These are phyloP conservation scores for Strix uralensis DNA, from an alignment of 2,113 vertebrate genomes.

Conservation along the genomic window DNA sequence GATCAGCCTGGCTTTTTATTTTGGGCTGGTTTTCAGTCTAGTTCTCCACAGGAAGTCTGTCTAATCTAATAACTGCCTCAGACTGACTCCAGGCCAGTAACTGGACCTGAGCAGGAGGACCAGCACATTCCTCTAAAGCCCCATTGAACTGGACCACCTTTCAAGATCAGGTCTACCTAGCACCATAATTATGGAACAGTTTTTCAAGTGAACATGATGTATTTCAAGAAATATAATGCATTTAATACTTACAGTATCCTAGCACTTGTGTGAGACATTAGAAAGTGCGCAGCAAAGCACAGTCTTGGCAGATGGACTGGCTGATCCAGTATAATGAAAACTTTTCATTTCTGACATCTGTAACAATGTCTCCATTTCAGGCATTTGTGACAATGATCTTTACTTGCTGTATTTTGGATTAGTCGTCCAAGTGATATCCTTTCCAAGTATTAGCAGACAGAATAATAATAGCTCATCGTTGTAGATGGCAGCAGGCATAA, in stretches of 20 bases:
- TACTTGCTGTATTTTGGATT: conserved; percentile 23
- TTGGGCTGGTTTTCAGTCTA: background rate
- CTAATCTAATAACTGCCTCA: background rate
- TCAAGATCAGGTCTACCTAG: background rate
- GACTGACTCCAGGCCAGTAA: background rate
- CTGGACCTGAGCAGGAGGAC: background rate
- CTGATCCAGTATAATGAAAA: background rate
- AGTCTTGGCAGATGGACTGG: background rate
- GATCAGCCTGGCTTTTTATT: background rate
- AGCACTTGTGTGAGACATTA: background rate
- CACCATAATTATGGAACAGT: background rate
- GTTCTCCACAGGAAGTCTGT: background rate
- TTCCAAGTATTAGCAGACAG: conserved; percentile 34
- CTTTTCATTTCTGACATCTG: conserved; percentile 1
- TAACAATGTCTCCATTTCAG: conserved; percentile 8
- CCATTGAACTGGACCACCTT: background rate
- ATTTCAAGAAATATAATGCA: background rate
- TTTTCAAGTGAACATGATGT: background rate
- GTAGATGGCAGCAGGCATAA: conserved; percentile 29
- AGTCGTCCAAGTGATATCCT: background rate
- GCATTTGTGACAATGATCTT: conserved; percentile 14
- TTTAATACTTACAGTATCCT: background rate
- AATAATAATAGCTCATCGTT: conserved; percentile 15
- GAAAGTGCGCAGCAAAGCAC: background rate
- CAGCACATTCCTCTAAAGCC: background rate